Percentiles rank a stretch among this genome's conserved stretches.
phyloP scores from a whole-genome alignment of 2,888 invertebrate genomes.

The Agrotis puta region DNA sequence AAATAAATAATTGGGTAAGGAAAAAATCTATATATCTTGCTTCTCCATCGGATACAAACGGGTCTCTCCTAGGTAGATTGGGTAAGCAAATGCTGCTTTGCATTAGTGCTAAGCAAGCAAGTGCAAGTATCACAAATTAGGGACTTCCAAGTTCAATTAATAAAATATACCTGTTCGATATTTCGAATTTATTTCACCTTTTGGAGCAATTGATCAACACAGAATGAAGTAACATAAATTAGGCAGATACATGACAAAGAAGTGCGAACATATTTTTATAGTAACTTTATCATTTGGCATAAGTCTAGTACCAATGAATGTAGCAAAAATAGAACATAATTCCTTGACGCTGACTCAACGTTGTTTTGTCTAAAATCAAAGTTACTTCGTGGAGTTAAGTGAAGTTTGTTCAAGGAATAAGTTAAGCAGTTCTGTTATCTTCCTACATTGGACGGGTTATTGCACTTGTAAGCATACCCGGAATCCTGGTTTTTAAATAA shows the following conservation, averaged over 20 bases:
- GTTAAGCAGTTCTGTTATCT: not conserved
- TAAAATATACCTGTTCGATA: not conserved
- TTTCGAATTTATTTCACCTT: conserved; percentile 23
- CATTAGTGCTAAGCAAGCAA: not conserved
- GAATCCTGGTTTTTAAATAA: not conserved
- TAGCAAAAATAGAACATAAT: conserved; percentile 85
- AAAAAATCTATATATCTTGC: not conserved
- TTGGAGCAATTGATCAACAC: conserved; percentile 63
- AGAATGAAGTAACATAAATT: conserved; percentile 58
- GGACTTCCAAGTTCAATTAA: not conserved
- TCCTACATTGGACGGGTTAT: not conserved
- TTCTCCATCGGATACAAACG: not conserved
- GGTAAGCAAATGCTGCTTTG: not conserved
- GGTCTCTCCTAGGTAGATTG: not conserved
- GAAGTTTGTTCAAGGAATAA: conserved; percentile 16
- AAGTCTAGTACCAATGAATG: conserved; percentile 82
- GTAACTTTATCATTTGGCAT: conserved; percentile 88
- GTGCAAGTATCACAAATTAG: conserved; percentile 3
- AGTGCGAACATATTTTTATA: conserved; percentile 84
- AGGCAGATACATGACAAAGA: conserved; percentile 76
- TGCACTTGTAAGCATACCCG: conserved; percentile 5
- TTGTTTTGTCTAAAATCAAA: conserved; percentile 64
- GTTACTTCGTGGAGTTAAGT: conserved; percentile 35
- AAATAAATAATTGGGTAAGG: too few species aligned
- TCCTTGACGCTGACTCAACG: conserved; percentile 83